Conservation (phyloP, 2,888 invertebrate genomes). For the Eurytoma adleriae region DNA sequence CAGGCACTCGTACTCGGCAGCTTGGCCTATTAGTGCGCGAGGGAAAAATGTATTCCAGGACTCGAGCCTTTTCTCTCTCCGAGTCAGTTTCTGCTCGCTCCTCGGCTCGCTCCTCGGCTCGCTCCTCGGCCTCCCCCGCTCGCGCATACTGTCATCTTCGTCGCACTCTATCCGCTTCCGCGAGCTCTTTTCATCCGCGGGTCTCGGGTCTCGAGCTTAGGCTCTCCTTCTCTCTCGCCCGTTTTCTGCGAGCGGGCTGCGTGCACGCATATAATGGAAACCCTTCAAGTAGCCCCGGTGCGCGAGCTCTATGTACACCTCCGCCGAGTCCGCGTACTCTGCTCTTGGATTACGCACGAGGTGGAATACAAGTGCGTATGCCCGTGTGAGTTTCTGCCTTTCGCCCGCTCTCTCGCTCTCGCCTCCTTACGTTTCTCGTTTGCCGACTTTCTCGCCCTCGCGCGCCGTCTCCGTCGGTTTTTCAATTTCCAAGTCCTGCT, state of each 20-base stretch:
- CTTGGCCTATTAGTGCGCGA: slow-evolving; percentile 41
- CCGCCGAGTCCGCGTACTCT: slow-evolving; percentile 52
- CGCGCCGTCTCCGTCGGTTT: slow-evolving; percentile 26
- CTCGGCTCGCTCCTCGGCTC: neutral
- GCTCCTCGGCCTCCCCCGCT: neutral
- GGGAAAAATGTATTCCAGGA: slow-evolving; percentile 33
- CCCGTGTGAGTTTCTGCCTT: slow-evolving; percentile 45
- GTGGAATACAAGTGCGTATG: slow-evolving; percentile 58
- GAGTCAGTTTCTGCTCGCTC: neutral
- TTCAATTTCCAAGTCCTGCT: slow-evolving; percentile 49
- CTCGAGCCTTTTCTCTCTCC: slow-evolving; percentile 1
- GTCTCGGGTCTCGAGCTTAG: slow-evolving; percentile 54
- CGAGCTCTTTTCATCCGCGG: slow-evolving; percentile 15
- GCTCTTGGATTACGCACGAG: slow-evolving; percentile 61
- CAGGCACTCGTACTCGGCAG: slow-evolving; percentile 11
- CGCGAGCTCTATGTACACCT: slow-evolving; percentile 56
- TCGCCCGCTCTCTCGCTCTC: neutral
- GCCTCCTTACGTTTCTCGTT: slow-evolving; percentile 6
- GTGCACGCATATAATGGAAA: slow-evolving; percentile 74
- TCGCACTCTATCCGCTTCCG: neutral
- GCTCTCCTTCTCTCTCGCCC: slow-evolving; percentile 44
- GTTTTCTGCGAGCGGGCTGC: slow-evolving; percentile 64
- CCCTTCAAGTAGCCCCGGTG: slow-evolving; percentile 71
- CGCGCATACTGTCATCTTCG: neutral
- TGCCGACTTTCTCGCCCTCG: slow-evolving; percentile 22